phyloP scores from a whole-genome alignment of 2,113 vertebrate genomes.

The Ceyx margarethae region DNA sequence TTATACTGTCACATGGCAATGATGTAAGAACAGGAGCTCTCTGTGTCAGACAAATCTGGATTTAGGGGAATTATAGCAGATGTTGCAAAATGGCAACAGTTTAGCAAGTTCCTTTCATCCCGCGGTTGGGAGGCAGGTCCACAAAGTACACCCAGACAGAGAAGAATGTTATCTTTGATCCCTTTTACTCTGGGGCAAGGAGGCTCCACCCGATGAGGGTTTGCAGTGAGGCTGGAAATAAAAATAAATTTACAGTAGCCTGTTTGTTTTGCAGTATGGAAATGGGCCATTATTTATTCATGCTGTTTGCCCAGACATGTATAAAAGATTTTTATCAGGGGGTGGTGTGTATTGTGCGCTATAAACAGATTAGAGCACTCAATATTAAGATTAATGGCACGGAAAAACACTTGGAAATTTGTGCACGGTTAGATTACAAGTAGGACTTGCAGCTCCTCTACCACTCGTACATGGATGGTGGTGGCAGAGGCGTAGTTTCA shows the following conservation, averaged over 20 bases:
- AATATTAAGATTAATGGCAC: conserved; percentile 54
- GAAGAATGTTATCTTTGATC: conserved; percentile 86
- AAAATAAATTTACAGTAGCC: conserved; percentile 72
- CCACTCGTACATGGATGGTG: rapidly evolving
- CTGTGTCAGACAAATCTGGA: conserved; percentile 87
- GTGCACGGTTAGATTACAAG: not conserved
- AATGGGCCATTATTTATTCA: conserved; percentile 59
- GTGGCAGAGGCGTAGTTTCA: not conserved
- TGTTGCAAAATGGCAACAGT: conserved; percentile 87
- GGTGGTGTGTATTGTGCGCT: conserved; percentile 18
- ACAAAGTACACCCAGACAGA: conserved; percentile 81
- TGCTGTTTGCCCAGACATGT: conserved; percentile 26
- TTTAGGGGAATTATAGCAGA: conserved; percentile 88
- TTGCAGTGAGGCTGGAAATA: conserved; percentile 38
- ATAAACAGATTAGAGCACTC: conserved; percentile 50
- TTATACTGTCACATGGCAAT: conserved; percentile 81
- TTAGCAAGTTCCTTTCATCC: conserved; percentile 85
- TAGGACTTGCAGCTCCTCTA: conserved; percentile 10
- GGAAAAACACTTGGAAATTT: conserved; percentile 56
- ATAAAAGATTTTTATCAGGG: conserved; percentile 53
- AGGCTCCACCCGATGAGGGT: conserved; percentile 59
- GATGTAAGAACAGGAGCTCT: conserved; percentile 81
- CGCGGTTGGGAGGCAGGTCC: conserved; percentile 76
- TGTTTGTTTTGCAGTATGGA: conserved; percentile 61
- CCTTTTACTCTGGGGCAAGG: conserved; percentile 69